Base-by-base conservation (phyloP, 2,797 vertebrate species). In the Rhyacichthys aspro region DNA sequence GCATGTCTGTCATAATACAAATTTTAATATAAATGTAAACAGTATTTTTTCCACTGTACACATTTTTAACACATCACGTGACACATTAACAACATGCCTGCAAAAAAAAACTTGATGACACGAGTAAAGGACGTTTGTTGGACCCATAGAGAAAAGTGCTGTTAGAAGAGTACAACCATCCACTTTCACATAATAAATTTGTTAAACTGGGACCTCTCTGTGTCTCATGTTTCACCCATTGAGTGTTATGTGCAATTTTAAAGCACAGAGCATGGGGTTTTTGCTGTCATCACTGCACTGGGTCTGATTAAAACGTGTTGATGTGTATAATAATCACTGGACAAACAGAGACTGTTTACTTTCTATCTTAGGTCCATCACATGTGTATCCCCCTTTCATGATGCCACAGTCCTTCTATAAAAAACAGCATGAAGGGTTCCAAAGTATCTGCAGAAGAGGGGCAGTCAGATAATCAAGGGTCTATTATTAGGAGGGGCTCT, bases 251-350 rank as follows among this genome's bases (percentile, higher is more conserved):
- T 61, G 67, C 55, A 43, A 73, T 75, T 75, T 39, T 18, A 74
- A 43, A 56, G n/a, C 3, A 14, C 38, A 10, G 39, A 53, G 39
- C 38, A 16, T 23, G 50, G 7, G 0, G 48, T 58, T 12, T 54
- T 11, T 46, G 61, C 61, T 78, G 74, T 79, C 73, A 63, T 59
- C 66, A 5, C 63, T 37, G 11, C 46, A 53, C 60, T 34, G 15
- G 0, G 39, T 66, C 64, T 81, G 75, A 89, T 89, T 86, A 87
- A 88, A 85, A 42, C 12, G 81, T 64, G 86, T 82, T 81, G 89
- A 90, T 81, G 86, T 28, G 54, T 63, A 59, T 56, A 63, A 28
- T 37, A 57, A 77, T 64, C 19, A 3, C 42, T 47, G 44, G 54
- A 68, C 76, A 84, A 83, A 80, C 77, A 86, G 54, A 55, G 23